Percentiles rank a stretch among this genome's conserved stretches.
These are phyloP conservation scores for Alaudala cheleensis DNA, from an alignment of 2,113 vertebrate genomes.

Conservation along the genomic window DNA sequence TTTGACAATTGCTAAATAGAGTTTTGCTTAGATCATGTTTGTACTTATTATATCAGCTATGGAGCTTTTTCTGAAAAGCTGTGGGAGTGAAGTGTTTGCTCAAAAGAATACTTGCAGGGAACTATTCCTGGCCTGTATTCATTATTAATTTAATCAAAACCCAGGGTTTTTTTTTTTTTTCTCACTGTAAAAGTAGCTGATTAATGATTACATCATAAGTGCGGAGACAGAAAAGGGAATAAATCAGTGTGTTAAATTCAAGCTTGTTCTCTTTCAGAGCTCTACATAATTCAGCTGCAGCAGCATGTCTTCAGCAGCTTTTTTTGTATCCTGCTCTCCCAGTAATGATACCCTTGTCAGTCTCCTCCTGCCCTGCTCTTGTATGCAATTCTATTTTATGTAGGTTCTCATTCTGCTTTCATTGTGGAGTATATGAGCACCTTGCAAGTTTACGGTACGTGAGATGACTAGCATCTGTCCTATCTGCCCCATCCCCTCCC, in stretches of 20 bases:
- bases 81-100: slow-evolving; percentile 58
- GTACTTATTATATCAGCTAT: slow-evolving; percentile 26
- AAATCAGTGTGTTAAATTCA: not conserved
- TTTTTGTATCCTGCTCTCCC: not conserved
- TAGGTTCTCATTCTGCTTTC: not conserved
- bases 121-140: slow-evolving; percentile 29
- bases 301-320: not conserved
- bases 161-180: not conserved
- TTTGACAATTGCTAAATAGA: slow-evolving; percentile 49
- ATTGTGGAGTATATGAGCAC: not conserved
- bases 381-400: not conserved
- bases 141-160: slow-evolving; percentile 58
- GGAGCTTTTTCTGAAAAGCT: slow-evolving; percentile 43
- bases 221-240: slow-evolving; percentile 32
- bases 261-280: not conserved
- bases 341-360: slow-evolving; percentile 3
- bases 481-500: not conserved
- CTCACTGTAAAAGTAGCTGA: slow-evolving; percentile 30
- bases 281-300: slow-evolving; percentile 35
- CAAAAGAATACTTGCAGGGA: slow-evolving; percentile 39
- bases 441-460: not conserved
- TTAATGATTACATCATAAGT: slow-evolving; percentile 38
- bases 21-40: slow-evolving; percentile 55
- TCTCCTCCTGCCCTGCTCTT: not conserved
- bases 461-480: not conserved